phyloP scores from a whole-genome alignment of 2,797 vertebrate species.

The Jordanella pulchra region DNA sequence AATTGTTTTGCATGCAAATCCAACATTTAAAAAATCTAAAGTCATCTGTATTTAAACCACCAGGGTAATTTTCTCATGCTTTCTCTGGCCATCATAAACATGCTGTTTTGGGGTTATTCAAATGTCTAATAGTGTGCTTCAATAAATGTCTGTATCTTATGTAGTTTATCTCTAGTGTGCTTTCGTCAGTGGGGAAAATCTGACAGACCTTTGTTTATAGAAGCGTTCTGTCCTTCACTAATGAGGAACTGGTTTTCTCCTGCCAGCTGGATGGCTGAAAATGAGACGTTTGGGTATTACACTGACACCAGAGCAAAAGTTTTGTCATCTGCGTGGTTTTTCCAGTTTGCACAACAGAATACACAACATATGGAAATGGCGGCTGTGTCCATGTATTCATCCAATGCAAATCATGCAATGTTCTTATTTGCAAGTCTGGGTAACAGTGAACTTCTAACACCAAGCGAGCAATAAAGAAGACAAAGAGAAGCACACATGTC shows the following conservation, averaged over 20 bases:
- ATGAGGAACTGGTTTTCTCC: slow-evolving; percentile 17
- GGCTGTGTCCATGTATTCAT: not conserved
- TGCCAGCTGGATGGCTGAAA: slow-evolving; percentile 2
- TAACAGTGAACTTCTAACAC: slow-evolving; percentile 6
- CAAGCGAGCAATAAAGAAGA: slow-evolving; percentile 14
- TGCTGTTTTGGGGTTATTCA: not conserved
- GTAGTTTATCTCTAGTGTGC: not conserved
- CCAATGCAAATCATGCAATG: slow-evolving; percentile 12
- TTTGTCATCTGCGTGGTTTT: slow-evolving; percentile 7
- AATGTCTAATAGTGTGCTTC: not conserved
- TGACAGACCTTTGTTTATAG: slow-evolving; percentile 19
- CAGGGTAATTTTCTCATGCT: slow-evolving; percentile 28
- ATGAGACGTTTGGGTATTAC: slow-evolving; percentile 4
- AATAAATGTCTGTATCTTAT: slow-evolving; percentile 1
- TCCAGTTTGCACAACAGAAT: not conserved
- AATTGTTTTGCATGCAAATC: not conserved
- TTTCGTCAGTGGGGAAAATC: not conserved
- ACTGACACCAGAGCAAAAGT: not conserved
- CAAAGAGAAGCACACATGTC: slow-evolving; percentile 21
- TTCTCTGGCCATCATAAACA: not conserved
- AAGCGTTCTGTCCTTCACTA: not conserved
- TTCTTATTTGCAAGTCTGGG: slow-evolving; percentile 23
- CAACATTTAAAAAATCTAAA: slow-evolving; percentile 42
- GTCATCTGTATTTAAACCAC: slow-evolving; percentile 41
- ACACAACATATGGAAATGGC: slow-evolving; percentile 18